These are phyloP conservation scores for Pristionchus exspectatus DNA, from an alignment of 2,888 invertebrate species.

Conservation along the genomic window DNA sequence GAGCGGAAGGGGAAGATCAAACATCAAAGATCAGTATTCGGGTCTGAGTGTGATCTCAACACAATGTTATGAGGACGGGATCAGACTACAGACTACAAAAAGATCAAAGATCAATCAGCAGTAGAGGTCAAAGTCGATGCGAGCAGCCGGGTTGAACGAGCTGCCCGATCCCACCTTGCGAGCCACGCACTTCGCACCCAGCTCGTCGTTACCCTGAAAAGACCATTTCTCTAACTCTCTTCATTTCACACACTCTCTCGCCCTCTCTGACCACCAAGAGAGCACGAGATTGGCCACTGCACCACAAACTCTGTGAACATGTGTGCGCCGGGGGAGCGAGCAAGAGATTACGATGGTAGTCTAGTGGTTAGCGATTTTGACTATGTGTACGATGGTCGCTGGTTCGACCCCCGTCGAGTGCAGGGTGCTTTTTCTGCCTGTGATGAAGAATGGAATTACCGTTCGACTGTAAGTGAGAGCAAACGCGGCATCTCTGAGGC, in stretches of 20 bases:
- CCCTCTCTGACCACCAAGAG: neutral
- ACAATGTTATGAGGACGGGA: neutral
- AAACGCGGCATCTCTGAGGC: neutral
- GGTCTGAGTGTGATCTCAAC: too few relatives aligned
- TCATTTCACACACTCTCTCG: too few relatives aligned
- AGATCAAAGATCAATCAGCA: conserved; percentile 28
- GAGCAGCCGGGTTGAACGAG: conserved; percentile 69
- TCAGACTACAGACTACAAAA: neutral
- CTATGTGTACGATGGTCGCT: neutral
- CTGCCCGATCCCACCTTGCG: conserved; percentile 65
- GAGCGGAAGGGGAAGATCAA: neutral
- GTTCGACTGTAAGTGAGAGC: too few relatives aligned
- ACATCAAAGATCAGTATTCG: neutral
- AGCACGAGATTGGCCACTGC: neutral
- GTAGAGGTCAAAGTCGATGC: conserved; percentile 75
- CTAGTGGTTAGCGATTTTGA: neutral
- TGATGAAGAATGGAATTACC: too few relatives aligned
- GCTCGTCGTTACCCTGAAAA: conserved; percentile 61
- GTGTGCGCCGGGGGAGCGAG: neutral
- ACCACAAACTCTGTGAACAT: neutral
- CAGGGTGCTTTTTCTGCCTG: neutral
- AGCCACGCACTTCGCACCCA: conserved; percentile 65
- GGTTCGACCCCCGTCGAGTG: neutral
- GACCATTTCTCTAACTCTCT: neutral
- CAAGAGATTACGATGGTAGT: neutral